These are phyloP conservation scores for Butastur rufipennis DNA, from an alignment of 2,113 vertebrate species.

Conservation along the genomic window DNA sequence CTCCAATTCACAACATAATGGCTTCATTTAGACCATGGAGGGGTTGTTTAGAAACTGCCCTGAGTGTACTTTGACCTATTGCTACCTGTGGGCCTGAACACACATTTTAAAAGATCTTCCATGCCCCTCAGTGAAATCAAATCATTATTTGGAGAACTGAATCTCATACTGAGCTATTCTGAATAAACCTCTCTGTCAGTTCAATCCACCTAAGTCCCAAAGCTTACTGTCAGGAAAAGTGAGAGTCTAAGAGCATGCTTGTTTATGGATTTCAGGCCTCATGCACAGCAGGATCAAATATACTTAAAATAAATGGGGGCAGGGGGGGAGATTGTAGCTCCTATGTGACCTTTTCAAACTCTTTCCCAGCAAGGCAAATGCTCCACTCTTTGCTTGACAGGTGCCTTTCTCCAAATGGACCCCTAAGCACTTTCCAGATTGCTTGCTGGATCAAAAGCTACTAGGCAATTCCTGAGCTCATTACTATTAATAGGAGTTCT, in stretches of 20 bases:
- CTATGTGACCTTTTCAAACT: not conserved
- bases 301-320: not conserved
- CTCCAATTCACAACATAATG: not conserved
- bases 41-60: not conserved
- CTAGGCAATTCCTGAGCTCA: not conserved
- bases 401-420: not conserved
- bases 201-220: not conserved
- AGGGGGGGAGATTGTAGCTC: not conserved
- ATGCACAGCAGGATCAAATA: not conserved
- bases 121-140: not conserved
- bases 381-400: not conserved
- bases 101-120: not conserved
- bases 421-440: not conserved
- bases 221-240: not conserved
- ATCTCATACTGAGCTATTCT: not conserved
- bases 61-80: not conserved
- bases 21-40: not conserved
- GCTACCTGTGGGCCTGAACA: not conserved
- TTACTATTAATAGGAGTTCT: not conserved
- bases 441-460: not conserved
- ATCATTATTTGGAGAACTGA: constrained; percentile 9
- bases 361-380: not conserved
- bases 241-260: not conserved
- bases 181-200: not conserved
- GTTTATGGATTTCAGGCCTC: not conserved